Evolutionary conservation across 2,797 vertebrate species (phyloP).

Genomic region (Lacerta viridis): DNA sequence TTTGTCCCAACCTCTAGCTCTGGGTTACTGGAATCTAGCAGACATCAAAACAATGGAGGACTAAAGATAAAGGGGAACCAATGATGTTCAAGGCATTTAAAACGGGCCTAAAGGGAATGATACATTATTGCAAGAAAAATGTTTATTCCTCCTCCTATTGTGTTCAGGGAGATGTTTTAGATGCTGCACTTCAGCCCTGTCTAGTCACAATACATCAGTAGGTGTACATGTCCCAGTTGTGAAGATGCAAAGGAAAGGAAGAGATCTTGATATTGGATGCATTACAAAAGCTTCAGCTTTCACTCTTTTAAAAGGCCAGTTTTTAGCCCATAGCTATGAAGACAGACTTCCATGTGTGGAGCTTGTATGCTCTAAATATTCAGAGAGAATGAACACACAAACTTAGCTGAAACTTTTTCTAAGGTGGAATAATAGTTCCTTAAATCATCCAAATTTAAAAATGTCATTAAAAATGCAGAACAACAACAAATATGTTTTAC

Average conservation of each 20-base stretch:
- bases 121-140: fast-evolving
- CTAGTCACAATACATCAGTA: neutral
- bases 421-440: neutral
- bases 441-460: neutral
- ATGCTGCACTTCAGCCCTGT: neutral
- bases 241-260: neutral
- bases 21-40: neutral
- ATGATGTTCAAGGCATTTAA: fast-evolving
- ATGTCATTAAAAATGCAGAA: conserved; percentile 22
- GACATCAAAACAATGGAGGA: neutral
- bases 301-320: neutral
- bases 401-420: neutral
- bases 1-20: neutral
- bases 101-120: fast-evolving
- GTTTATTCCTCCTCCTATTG: fast-evolving
- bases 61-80: neutral
- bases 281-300: neutral
- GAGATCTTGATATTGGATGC: neutral
- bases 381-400: neutral
- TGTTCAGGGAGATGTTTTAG: neutral
- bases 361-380: neutral
- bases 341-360: neutral
- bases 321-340: neutral
- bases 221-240: neutral
- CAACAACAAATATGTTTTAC: conserved; percentile 33